phyloP scores from a whole-genome alignment of 53 echinoderm and acorn worm species.

The Patiria pectinifera region DNA sequence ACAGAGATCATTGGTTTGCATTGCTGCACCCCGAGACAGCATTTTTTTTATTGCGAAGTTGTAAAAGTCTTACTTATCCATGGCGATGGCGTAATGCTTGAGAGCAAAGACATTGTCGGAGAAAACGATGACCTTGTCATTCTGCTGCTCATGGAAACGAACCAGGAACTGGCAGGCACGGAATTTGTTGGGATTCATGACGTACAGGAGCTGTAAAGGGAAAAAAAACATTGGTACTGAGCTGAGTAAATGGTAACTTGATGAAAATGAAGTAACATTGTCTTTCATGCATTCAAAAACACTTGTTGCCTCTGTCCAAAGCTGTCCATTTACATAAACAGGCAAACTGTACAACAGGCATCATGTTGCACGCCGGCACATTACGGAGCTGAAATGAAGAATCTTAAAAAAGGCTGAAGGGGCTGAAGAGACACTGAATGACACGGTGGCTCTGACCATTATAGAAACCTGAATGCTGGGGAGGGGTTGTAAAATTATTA shows the following conservation, averaged over 20 bases:
- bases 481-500: background rate
- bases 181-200: slow-evolving; percentile 99
- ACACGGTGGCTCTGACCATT: no score
- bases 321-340: no score
- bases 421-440: no score
- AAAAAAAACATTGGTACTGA: background rate
- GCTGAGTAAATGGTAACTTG: background rate
- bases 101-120: slow-evolving; percentile 98
- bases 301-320: no score
- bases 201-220: slow-evolving; percentile 83
- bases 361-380: no score
- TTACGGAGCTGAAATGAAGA: background rate
- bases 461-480: background rate
- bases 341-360: no score
- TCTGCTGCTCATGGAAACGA: slow-evolving; percentile 95
- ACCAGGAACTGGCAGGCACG: slow-evolving; percentile 99
- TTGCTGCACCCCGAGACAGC: no score
- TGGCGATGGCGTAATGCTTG: slow-evolving; percentile 93
- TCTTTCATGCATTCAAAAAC: background rate
- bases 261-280: background rate
- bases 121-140: slow-evolving; percentile 98
- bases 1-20: no score
- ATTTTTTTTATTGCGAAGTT: no score
- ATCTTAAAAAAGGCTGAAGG: background rate
- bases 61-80: slow-evolving; percentile 85